Percentiles rank a stretch among this genome's conserved stretches.
Conservation (phyloP, 2,797 vertebrate species). For the Falco peregrinus region DNA sequence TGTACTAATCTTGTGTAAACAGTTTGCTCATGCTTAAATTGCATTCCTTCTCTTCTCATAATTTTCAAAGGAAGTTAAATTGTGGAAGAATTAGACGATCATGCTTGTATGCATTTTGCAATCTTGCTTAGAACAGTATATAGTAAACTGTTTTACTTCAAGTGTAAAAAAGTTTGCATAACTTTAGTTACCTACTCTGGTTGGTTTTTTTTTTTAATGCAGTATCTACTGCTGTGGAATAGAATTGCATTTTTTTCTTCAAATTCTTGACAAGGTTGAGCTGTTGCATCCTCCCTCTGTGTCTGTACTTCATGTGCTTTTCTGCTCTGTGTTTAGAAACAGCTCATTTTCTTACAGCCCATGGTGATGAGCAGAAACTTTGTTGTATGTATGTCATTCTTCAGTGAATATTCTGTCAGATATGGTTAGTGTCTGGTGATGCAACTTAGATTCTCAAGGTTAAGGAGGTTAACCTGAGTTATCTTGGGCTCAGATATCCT, state of each 20-base stretch:
- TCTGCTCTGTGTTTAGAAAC: neutral
- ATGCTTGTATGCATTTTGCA: neutral
- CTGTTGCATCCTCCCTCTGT: neutral
- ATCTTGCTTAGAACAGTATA: neutral
- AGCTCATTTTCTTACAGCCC: neutral
- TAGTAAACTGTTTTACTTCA: neutral
- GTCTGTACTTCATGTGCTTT: neutral
- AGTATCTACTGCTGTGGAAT: neutral
- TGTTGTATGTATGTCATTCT: neutral
- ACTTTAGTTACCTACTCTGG: neutral
- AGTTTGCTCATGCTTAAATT: constrained; percentile 21
- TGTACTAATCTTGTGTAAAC: neutral
- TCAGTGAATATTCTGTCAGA: neutral
- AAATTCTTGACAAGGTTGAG: neutral
- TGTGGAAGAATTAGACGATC: neutral
- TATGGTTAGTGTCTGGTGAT: neutral
- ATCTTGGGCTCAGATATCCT: neutral
- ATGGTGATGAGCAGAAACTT: neutral
- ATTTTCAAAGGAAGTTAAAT: constrained; percentile 34
- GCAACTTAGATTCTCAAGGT: neutral
- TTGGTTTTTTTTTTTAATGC: neutral
- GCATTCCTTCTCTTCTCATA: neutral
- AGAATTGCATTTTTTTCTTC: neutral
- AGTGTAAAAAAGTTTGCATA: neutral
- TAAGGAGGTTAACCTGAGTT: neutral